Evolutionary conservation across 2,888 invertebrate species (phyloP).

Genomic region (Pemphredon lugubris): DNA sequence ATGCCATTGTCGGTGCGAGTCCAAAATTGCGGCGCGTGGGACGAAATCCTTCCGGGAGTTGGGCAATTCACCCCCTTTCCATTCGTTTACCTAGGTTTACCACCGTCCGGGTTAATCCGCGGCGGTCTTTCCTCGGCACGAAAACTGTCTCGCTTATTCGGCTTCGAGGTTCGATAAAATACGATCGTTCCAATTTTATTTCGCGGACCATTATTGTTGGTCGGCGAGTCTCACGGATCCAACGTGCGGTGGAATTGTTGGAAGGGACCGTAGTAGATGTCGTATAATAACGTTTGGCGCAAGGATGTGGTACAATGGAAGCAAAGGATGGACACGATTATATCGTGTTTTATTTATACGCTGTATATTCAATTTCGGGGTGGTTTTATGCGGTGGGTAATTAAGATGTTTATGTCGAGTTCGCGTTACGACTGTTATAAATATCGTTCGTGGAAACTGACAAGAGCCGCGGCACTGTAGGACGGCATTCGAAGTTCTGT

Average conservation of each 20-base stretch:
- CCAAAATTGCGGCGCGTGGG: slow-evolving; percentile 11
- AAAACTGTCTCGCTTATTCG: neutral
- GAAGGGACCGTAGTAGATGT: no score
- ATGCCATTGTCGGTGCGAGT: neutral
- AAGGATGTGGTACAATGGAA: no score
- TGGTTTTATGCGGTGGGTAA: no score
- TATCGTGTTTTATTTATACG: no score
- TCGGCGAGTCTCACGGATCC: neutral
- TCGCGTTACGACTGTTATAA: no score
- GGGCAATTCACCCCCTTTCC: neutral
- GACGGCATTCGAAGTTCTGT: no score
- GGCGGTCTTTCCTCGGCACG: slow-evolving; percentile 29
- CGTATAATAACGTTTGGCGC: no score
- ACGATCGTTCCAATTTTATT: slow-evolving; percentile 18
- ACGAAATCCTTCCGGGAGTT: slow-evolving; percentile 24
- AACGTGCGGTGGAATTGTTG: neutral
- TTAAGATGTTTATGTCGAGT: no score
- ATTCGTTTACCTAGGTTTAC: slow-evolving; percentile 25
- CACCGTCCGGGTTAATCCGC: slow-evolving; percentile 30
- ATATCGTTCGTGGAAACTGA: no score
- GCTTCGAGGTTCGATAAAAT: slow-evolving; percentile 39
- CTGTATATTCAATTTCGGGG: no score
- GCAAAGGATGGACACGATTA: no score
- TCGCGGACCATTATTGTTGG: neutral
- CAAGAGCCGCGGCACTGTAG: no score